Evolutionary conservation across 1,140 invertebrate species (phyloP).

Genomic region (Bicyclus anynana): DNA sequence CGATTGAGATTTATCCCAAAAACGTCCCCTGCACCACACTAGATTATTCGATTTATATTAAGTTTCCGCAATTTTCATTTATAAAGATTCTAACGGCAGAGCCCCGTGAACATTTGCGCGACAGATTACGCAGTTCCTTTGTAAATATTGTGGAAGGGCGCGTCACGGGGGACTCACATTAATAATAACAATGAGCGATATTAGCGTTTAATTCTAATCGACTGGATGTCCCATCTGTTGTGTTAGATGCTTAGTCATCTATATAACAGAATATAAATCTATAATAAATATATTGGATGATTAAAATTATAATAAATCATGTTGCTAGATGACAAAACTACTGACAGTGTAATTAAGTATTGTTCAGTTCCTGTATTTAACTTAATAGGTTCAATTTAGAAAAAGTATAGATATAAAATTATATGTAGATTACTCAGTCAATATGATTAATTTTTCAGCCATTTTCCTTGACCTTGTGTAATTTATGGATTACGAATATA

Average conservation of each 20-base stretch:
- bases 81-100: conserved; percentile 49
- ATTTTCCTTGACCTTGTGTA: too few species aligned
- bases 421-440: too few species aligned
- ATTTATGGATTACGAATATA: too few species aligned
- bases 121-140: conserved; percentile 52
- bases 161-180: conserved; percentile 55
- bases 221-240: conserved; percentile 57
- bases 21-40: conserved; percentile 62
- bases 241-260: conserved; percentile 8
- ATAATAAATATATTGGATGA: background rate
- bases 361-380: too few species aligned
- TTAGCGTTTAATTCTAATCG: conserved; percentile 48
- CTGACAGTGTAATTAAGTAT: too few species aligned
- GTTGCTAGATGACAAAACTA: too few species aligned
- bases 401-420: too few species aligned
- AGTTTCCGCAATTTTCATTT: conserved; percentile 73
- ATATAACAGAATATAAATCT: background rate
- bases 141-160: conserved; percentile 67
- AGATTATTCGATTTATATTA: conserved; percentile 75
- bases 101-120: conserved; percentile 51
- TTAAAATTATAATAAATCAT: too few species aligned
- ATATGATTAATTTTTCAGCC: too few species aligned
- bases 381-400: too few species aligned
- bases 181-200: conserved; percentile 63
- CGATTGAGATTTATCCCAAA: conserved; percentile 70